Evolutionary conservation across 2,888 invertebrate species (phyloP), one percentile per base, ranked within the genome.

Genomic region (Phalera bucephala): DNA sequence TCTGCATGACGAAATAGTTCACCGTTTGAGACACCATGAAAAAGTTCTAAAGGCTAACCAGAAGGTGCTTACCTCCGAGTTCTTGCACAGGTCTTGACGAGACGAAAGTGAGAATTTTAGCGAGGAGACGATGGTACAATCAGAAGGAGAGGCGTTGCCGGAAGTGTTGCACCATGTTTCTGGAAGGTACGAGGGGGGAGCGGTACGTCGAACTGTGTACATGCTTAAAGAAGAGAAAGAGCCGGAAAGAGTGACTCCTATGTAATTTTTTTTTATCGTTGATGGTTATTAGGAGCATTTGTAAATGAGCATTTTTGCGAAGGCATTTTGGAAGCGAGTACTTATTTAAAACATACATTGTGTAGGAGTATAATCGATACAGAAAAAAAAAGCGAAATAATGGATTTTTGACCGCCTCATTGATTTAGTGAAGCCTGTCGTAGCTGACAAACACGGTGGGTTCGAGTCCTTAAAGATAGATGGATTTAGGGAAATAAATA

Each of bases 1-100:
- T 30, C 91, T 96, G 12, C 96, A 96, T 73, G 96, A 96, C 73
- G 96, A 96, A 78, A 95, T 96, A 42, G 94, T 96, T 8, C 95
- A 96, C 77, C 92, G 96, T 55, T 81, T 95, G 44, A 93, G 93
- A 63, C 94, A 94, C 63, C 88, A 90, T 31, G 90, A 90, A 45
- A 87, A 86, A 40, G 58, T 84, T 0, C 47, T 85, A 3, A 86
- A 83, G 45, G 71, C 75, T 0, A 80, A 75, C 19, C 85, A 87
- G 42, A 90, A 87, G 66, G 72, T 81, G 12, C 49, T 86, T 43
- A 86, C 87, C 5, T 80, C 88, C 2, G 89, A 88, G 50, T 88
- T 83, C 30, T 49, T 88, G 22, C 88, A 87, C 46, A 53, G 87
- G 25, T 89, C 89, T 80, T 89, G 89, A 89, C 89, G 88, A 65